Evolutionary conservation across 2,113 vertebrate species (phyloP).

Genomic region (Oncorhynchus nerka): DNA sequence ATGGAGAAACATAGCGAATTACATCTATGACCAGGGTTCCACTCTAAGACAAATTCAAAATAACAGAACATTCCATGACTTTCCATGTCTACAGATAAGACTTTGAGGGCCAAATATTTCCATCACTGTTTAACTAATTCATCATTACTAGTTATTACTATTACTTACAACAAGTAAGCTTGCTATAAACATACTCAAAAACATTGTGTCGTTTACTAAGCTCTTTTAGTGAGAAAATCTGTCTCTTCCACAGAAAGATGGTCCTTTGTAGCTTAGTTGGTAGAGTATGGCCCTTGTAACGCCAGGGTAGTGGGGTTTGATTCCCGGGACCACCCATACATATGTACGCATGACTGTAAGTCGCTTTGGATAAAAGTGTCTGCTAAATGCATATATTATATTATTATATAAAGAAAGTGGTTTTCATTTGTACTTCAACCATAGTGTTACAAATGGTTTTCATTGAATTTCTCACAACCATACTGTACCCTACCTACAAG

Average conservation of each 20-base stretch:
- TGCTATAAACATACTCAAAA: not conserved
- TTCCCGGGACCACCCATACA: too few relatives aligned
- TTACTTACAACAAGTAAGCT: not conserved
- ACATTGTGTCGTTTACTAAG: too few relatives aligned
- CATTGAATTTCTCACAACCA: not conserved
- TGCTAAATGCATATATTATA: too few relatives aligned
- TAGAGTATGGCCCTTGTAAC: too few relatives aligned
- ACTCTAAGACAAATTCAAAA: not conserved
- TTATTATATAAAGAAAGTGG: too few relatives aligned
- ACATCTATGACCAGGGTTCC: not conserved
- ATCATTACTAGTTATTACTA: not conserved
- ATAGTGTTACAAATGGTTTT: not conserved
- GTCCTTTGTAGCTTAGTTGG: not conserved
- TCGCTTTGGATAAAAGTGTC: too few relatives aligned
- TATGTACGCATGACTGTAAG: too few relatives aligned
- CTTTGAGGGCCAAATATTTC: too few relatives aligned
- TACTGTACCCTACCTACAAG: constrained; percentile 82
- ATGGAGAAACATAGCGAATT: constrained; percentile 1
- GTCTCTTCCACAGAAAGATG: not conserved
- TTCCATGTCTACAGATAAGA: too few relatives aligned
- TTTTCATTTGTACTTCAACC: not conserved
- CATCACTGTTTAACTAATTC: too few relatives aligned
- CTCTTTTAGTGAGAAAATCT: not conserved
- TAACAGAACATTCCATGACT: not conserved
- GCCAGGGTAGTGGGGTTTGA: too few relatives aligned